phyloP scores from a whole-genome alignment of 2,888 invertebrate species.

The Boloria selene region DNA sequence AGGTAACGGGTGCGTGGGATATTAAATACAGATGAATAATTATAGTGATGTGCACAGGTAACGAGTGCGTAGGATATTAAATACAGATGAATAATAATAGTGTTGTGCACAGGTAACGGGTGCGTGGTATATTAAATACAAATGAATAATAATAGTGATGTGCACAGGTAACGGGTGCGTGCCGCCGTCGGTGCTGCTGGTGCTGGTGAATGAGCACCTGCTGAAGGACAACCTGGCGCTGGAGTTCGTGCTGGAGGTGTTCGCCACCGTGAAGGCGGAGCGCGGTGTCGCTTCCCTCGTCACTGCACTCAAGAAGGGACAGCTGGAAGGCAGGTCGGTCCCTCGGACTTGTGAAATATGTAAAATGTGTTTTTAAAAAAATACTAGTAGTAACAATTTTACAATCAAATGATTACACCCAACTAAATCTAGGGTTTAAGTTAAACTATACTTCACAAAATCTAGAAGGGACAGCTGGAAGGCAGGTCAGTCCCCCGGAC shows the following conservation, averaged over 20 bases:
- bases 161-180: slow-evolving; percentile 90
- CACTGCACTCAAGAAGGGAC: slow-evolving; percentile 93
- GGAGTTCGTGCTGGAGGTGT: slow-evolving; percentile 96
- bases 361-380: too few species aligned
- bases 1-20: too few species aligned
- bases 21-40: not conserved
- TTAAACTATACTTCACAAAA: too few species aligned
- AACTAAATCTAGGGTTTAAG: too few species aligned
- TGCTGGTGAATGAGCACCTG: slow-evolving; percentile 95
- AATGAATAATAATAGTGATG: not conserved
- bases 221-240: slow-evolving; percentile 96
- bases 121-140: not conserved
- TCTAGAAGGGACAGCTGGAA: slow-evolving; percentile 93
- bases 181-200: slow-evolving; percentile 93
- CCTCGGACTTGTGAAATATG: too few species aligned
- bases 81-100: too few species aligned
- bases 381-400: too few species aligned
- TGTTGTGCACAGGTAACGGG: too few species aligned
- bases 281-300: slow-evolving; percentile 93
- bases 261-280: slow-evolving; percentile 94
- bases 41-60: too few species aligned
- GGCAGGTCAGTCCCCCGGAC: slow-evolving; percentile 72
- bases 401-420: too few species aligned
- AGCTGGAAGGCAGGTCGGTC: slow-evolving; percentile 86
- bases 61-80: too few species aligned